Percentiles rank a stretch among this genome's conserved stretches.
Conservation (phyloP, 2,888 invertebrate species). For the Tetropium fuscum region DNA sequence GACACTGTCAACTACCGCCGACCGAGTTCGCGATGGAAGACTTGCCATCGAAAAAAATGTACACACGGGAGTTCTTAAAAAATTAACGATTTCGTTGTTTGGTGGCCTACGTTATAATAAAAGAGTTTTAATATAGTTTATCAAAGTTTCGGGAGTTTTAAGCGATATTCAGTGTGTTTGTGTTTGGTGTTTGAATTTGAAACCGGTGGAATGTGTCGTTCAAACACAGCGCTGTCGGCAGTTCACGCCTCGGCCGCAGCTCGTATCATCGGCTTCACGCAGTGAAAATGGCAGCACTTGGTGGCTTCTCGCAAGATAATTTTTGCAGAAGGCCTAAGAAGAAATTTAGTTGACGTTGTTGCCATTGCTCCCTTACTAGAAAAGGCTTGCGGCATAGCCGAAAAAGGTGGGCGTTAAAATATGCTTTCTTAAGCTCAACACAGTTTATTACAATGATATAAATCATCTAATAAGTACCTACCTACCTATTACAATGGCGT, state of each 20-base stretch:
- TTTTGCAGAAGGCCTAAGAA: conserved; percentile 69
- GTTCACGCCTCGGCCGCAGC: conserved; percentile 59
- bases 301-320: conserved; percentile 67
- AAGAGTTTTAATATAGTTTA: conserved; percentile 36
- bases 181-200: conserved; percentile 61
- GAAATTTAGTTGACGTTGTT: conserved; percentile 70
- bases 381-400: conserved; percentile 62
- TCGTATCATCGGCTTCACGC: conserved; percentile 62
- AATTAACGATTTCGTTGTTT: conserved; percentile 43
- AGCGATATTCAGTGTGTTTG: conserved; percentile 49
- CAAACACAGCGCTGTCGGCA: conserved; percentile 56
- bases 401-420: conserved; percentile 60
- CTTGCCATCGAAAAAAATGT: conserved; percentile 67
- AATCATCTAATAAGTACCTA: too few species aligned
- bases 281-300: conserved; percentile 69
- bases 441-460: conserved; percentile 4
- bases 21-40: conserved; percentile 68
- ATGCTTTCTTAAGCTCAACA: conserved; percentile 23
- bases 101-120: conserved; percentile 15
- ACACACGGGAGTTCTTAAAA: conserved; percentile 57
- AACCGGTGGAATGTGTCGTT: conserved; percentile 65
- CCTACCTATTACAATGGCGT: too few species aligned
- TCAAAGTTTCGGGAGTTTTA: conserved; percentile 41
- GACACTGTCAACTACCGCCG: conserved; percentile 73
- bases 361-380: conserved; percentile 62